These are phyloP conservation scores for Drosophila watanabei DNA, from an alignment of 1,140 invertebrate species.

Conservation along the genomic window DNA sequence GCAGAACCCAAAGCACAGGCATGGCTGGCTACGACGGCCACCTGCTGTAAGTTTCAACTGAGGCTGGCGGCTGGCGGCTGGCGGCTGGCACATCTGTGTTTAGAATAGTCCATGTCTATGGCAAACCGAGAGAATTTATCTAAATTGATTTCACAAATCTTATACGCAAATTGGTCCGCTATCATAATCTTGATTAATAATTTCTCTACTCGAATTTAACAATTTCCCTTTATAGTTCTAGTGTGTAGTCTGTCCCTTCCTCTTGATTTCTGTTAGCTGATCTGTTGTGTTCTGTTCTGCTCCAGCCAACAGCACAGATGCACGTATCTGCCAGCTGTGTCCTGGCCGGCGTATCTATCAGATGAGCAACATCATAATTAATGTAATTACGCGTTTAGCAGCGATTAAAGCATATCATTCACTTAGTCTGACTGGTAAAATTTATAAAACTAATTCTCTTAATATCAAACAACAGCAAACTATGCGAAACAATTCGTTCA, in stretches of 20 bases:
- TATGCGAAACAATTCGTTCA: constrained; percentile 61
- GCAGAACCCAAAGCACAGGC: constrained; percentile 61
- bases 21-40: constrained; percentile 42
- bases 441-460: constrained; percentile 65
- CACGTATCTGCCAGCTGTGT: constrained; percentile 8
- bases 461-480: constrained; percentile 77
- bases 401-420: constrained; percentile 47
- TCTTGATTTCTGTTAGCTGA: constrained; percentile 24
- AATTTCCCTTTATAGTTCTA: constrained; percentile 61
- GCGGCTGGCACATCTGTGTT: constrained; percentile 35
- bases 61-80: constrained; percentile 52
- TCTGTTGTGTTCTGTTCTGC: constrained; percentile 31
- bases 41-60: constrained; percentile 54
- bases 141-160: constrained; percentile 82
- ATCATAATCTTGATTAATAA: constrained; percentile 83
- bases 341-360: constrained; percentile 17
- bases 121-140: constrained; percentile 75
- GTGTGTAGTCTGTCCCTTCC: constrained; percentile 50
- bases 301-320: constrained; percentile 16
- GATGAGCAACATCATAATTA: constrained; percentile 24
- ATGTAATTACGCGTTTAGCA: constrained; percentile 50
- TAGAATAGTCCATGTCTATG: constrained; percentile 56
- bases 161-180: constrained; percentile 85
- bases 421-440: constrained; percentile 49
- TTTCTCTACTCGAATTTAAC: constrained; percentile 81